Evolutionary conservation across 2,888 invertebrate genomes (phyloP), one percentile per base, ranked within the genome.

Genomic region (Celastrina argiolus): DNA sequence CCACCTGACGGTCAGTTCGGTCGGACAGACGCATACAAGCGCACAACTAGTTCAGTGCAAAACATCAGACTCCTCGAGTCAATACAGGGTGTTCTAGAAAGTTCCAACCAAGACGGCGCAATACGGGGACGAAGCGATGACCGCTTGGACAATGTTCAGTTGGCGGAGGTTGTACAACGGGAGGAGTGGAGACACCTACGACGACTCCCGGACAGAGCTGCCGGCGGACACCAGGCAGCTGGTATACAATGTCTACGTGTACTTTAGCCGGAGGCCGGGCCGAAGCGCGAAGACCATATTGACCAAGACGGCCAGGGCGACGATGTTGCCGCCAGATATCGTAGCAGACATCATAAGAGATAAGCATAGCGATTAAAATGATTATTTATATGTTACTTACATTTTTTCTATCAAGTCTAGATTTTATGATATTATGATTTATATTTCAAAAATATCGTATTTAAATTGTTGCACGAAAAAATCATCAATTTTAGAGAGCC

Each of bases 101-200:
- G 42, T 66, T 65, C 63, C 66, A 41, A 61, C 67, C 81, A 88
- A 86, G 76, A 89, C 90, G 89, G 91, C 90, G 81, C 84, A 87
- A 74, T 90, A 91, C 88, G 91, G 91, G 69, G 85, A 89, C 82
- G 78, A 88, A 77, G 88, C 91, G 68, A 91, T 90, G 91, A 91
- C 90, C 71, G 91, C 91, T 65, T 91, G 91, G 91, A 91, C 91
- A 63, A 91, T 91, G 91, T 91, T 91, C 70, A 90, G 89, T 78
- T 91, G 91, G 91, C 80, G 91, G 72, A 78, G 91, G 75, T 75
- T 90, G 56, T 90, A 90, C 76, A 89, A 76, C 68, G 84, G 87
- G 12, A 81, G 80, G 71, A 77, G 79, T 16, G 80, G 74, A 4
- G 88, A 87, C 59, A 77, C 70, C 10, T 76, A 73, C 22, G 91